Evolutionary conservation across 2,113 vertebrate genomes (phyloP).

Genomic region (Peucedramus taeniatus): DNA sequence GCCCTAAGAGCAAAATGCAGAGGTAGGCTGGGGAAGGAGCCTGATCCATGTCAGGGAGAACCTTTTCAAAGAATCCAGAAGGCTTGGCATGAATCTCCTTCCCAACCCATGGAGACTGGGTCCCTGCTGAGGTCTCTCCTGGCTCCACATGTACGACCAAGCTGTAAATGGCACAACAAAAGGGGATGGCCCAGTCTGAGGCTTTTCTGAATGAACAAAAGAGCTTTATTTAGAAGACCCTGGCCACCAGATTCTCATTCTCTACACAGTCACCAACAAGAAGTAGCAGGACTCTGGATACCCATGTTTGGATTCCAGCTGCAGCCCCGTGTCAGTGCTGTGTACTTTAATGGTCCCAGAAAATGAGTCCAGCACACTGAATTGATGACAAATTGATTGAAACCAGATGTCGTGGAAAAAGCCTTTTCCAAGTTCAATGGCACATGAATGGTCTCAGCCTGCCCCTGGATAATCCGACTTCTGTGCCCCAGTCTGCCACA

Average conservation of each 20-base stretch:
- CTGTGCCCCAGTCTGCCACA: conserved; percentile 28
- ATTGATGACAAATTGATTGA: conserved; percentile 31
- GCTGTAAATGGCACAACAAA: neutral
- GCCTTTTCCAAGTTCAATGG: conserved; percentile 52
- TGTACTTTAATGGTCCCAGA: conserved; percentile 10
- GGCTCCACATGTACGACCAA: rapidly evolving
- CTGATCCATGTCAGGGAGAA: neutral
- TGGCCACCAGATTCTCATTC: neutral
- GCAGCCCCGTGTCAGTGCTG: neutral
- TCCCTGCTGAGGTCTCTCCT: neutral
- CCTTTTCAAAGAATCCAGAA: neutral
- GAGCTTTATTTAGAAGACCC: neutral
- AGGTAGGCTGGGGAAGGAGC: neutral
- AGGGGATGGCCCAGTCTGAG: neutral
- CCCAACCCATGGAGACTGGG: rapidly evolving
- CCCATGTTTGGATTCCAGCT: neutral
- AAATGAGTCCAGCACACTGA: neutral
- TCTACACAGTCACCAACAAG: rapidly evolving
- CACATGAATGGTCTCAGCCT: conserved; percentile 14
- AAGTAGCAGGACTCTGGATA: neutral
- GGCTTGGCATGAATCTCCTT: neutral
- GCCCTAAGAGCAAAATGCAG: neutral
- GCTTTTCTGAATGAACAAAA: neutral
- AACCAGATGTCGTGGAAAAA: conserved; percentile 30
- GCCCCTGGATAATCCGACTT: neutral